Percentiles rank a stretch among this genome's conserved stretches.
These are phyloP conservation scores for Apeira syringaria DNA, from an alignment of 2,888 invertebrate species.

Conservation along the genomic window DNA sequence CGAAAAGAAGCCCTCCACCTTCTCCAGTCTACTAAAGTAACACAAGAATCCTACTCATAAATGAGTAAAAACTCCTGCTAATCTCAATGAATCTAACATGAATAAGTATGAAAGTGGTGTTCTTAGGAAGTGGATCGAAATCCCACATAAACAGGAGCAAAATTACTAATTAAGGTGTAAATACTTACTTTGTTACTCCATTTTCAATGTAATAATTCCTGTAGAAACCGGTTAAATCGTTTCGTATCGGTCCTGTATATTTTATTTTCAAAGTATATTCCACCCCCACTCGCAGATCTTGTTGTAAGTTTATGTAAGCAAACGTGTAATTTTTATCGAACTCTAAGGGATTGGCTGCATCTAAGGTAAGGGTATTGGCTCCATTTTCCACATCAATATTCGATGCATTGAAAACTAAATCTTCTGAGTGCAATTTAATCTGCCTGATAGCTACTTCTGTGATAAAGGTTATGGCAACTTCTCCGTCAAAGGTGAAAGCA, in stretches of 20 bases:
- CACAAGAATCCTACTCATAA: too few species aligned
- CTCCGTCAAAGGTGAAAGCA: conserved; percentile 75
- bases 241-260: conserved; percentile 81
- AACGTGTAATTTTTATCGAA: conserved; percentile 72
- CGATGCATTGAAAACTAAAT: conserved; percentile 47
- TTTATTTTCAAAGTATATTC: conserved; percentile 74
- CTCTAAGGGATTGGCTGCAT: conserved; percentile 44
- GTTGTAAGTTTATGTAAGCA: conserved; percentile 67
- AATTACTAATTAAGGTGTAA: too few species aligned
- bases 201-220: conserved; percentile 81
- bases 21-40: too few species aligned
- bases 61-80: too few species aligned
- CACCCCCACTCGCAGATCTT: conserved; percentile 52
- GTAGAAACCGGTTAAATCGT: conserved; percentile 85
- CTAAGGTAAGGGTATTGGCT: conserved; percentile 35
- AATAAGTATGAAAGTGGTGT: too few species aligned
- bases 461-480: conserved; percentile 64
- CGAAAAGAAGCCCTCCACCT: too few species aligned
- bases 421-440: conserved; percentile 69
- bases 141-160: too few species aligned
- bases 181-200: conserved; percentile 77
- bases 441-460: conserved; percentile 47
- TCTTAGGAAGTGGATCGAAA: too few species aligned
- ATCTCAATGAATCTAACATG: too few species aligned
- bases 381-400: conserved; percentile 50